Percentiles rank a stretch among this genome's conserved stretches.
phyloP scores from a whole-genome alignment of 2,888 invertebrate genomes.

The Cetonia aurata region DNA sequence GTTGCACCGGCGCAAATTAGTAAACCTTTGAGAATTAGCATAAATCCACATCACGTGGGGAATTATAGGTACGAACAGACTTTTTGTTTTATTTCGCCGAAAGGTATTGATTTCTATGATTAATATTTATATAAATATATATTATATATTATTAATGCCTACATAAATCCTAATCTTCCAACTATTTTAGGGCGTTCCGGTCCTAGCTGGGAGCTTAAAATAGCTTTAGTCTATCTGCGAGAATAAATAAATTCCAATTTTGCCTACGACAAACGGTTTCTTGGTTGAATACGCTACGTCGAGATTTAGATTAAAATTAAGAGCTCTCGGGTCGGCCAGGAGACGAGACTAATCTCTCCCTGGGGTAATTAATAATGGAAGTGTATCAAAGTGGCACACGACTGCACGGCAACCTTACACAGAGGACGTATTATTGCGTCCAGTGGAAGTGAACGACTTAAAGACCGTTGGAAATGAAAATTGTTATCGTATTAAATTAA shows the following conservation, averaged over 20 bases:
- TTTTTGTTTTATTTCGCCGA: background rate
- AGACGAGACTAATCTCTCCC: constrained; percentile 39
- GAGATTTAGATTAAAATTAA: constrained; percentile 37
- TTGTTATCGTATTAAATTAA: background rate
- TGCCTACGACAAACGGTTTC: constrained; percentile 22
- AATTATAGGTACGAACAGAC: background rate
- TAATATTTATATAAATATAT: too few relatives aligned
- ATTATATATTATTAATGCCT: too few relatives aligned
- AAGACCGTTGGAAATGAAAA: background rate
- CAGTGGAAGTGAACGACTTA: background rate
- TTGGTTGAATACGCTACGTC: constrained; percentile 26
- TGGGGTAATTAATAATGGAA: constrained; percentile 38
- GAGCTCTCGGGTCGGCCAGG: constrained; percentile 26
- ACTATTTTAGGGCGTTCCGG: background rate
- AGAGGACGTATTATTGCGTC: too few relatives aligned
- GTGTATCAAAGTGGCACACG: constrained; percentile 25
- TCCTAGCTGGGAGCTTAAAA: background rate
- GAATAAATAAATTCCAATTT: constrained; percentile 39
- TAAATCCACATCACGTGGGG: background rate
- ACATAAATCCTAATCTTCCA: too few relatives aligned
- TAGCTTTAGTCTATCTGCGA: background rate
- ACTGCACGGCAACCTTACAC: too few relatives aligned
- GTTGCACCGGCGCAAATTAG: too few relatives aligned
- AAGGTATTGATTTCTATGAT: too few relatives aligned
- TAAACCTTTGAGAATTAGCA: too few relatives aligned